Conservation (phyloP, 92 coral and sea anemone genomes). For the Parazoanthus swiftii region DNA sequence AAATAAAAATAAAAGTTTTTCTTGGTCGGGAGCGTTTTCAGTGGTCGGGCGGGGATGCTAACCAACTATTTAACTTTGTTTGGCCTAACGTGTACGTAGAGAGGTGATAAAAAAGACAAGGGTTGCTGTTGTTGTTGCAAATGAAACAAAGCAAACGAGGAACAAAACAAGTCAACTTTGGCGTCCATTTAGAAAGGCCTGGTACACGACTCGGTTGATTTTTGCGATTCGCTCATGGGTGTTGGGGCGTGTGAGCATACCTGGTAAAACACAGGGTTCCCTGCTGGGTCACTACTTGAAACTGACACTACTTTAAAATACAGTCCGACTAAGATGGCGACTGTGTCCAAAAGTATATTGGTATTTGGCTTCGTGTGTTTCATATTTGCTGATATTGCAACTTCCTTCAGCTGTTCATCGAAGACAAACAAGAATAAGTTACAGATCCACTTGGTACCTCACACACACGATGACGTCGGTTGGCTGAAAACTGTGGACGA, state of each 20-base stretch:
- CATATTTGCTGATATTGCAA: background rate
- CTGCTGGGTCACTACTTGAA: no score
- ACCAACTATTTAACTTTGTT: no score
- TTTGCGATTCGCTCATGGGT: no score
- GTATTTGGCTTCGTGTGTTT: slow-evolving; percentile 4
- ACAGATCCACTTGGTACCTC: slow-evolving; percentile 88
- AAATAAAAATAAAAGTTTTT: no score
- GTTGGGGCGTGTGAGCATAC: no score
- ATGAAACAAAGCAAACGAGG: background rate
- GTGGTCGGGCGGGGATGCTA: no score
- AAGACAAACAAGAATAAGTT: slow-evolving; percentile 43
- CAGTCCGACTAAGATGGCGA: slow-evolving; percentile 3
- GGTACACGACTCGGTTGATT: no score
- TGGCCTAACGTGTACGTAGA: no score
- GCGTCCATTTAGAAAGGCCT: no score
- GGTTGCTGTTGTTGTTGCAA: background rate
- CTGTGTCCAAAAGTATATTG: background rate
- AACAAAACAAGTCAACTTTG: background rate
- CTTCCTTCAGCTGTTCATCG: background rate
- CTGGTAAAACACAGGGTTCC: no score
- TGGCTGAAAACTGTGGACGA: slow-evolving; percentile 96
- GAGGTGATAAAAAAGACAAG: no score
- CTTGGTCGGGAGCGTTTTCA: no score
- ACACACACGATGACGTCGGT: slow-evolving; percentile 96
- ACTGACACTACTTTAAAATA: background rate